Evolutionary conservation across 1,140 invertebrate species (phyloP).

Genomic region (Hyles vespertilio): DNA sequence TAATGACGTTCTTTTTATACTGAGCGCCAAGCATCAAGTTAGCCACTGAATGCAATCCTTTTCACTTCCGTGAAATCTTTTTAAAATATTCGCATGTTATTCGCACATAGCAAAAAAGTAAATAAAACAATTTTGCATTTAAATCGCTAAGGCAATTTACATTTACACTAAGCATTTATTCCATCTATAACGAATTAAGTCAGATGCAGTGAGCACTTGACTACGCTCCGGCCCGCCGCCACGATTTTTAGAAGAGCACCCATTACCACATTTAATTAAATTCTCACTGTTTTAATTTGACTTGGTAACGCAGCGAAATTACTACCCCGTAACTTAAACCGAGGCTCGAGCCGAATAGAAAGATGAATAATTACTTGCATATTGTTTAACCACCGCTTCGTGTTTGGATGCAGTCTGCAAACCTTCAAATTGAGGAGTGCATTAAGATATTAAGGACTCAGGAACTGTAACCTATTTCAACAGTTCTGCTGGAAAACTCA

Average conservation of each 20-base stretch:
- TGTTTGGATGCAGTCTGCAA: background rate
- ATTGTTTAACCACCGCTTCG: conserved; percentile 16
- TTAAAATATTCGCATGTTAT: too few species aligned
- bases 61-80: too few species aligned
- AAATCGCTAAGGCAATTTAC: background rate
- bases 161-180: conserved; percentile 18
- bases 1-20: too few species aligned
- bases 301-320: conserved; percentile 40
- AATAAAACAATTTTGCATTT: background rate
- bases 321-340: conserved; percentile 33
- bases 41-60: too few species aligned
- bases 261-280: conserved; percentile 58
- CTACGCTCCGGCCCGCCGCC: conserved; percentile 15
- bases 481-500: too few species aligned
- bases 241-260: conserved; percentile 47
- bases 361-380: conserved; percentile 21
- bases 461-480: too few species aligned
- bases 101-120: background rate
- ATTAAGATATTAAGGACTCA: too few species aligned
- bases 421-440: too few species aligned
- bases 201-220: conserved; percentile 31
- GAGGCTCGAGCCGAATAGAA: conserved; percentile 12
- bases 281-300: conserved; percentile 57
- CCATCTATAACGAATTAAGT: conserved; percentile 32
- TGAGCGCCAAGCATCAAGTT: too few species aligned